A percentile compares a stretch with the other conserved stretches of the same genome.
Evolutionary conservation across 2,113 vertebrate species (phyloP).

Genomic region (Seriola dumerili): DNA sequence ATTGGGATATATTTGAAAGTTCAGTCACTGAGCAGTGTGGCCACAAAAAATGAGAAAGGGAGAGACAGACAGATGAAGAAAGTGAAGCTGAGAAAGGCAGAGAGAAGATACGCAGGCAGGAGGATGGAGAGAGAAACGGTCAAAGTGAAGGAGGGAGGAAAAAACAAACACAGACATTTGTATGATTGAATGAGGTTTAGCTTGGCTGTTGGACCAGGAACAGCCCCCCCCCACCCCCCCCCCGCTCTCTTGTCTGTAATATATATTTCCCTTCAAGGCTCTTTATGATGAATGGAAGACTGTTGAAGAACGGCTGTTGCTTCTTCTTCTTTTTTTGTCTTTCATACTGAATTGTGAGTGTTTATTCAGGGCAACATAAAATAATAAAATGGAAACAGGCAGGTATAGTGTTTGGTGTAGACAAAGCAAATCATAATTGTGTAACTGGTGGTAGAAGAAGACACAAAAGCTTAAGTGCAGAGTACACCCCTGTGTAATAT

Average conservation of each 20-base stretch:
- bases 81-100: neutral
- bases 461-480: neutral
- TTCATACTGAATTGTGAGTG: constrained; percentile 22
- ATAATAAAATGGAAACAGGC: constrained; percentile 36
- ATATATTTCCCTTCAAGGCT: constrained; percentile 55
- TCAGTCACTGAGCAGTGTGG: constrained; percentile 27
- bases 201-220: constrained; percentile 48
- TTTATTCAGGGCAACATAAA: constrained; percentile 51
- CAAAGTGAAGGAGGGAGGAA: neutral
- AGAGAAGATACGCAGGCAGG: constrained; percentile 26
- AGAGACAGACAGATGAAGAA: constrained; percentile 12
- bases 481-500: too few relatives aligned
- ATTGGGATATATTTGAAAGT: constrained; percentile 61
- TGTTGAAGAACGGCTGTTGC: constrained; percentile 24
- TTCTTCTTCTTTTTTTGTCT: constrained; percentile 31
- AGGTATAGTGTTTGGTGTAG: constrained; percentile 17
- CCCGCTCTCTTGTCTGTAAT: constrained; percentile 35
- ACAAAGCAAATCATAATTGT: constrained; percentile 1
- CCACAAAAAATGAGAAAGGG: constrained; percentile 21
- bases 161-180: constrained; percentile 30
- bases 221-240: constrained; percentile 38
- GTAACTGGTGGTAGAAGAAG: neutral
- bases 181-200: constrained; percentile 65
- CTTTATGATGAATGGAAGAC: constrained; percentile 61
- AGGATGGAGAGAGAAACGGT: neutral